These are phyloP conservation scores for Galerucella nymphaeae DNA, from an alignment of 2,888 invertebrate genomes.

Conservation along the genomic window DNA sequence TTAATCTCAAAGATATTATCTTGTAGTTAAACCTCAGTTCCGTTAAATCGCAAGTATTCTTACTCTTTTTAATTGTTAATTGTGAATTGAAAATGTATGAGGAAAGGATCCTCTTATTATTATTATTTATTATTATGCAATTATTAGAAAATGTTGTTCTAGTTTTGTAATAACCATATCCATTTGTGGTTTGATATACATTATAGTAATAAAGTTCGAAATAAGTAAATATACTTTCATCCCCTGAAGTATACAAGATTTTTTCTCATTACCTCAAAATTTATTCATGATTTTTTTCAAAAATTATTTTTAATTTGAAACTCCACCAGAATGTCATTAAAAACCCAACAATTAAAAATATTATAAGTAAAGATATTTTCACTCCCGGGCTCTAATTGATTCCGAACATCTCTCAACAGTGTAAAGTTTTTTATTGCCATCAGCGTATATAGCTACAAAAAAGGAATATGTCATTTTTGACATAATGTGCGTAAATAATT, in stretches of 20 bases:
- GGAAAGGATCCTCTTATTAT: conserved; percentile 1
- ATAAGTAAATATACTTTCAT: no score
- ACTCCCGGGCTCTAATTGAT: background rate
- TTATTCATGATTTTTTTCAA: no score
- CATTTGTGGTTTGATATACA: background rate
- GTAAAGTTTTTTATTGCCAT: conserved; percentile 9
- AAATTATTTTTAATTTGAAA: background rate
- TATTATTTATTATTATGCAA: background rate
- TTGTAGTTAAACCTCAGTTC: background rate
- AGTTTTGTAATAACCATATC: background rate
- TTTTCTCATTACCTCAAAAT: no score
- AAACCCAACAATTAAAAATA: background rate
- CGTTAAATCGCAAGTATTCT: background rate
- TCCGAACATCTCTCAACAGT: background rate
- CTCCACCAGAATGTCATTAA: background rate
- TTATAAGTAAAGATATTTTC: background rate
- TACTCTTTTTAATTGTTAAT: conserved; percentile 5
- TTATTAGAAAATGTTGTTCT: background rate
- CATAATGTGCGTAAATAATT: conserved; percentile 1
- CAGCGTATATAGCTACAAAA: conserved; percentile 3
- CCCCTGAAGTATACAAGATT: no score
- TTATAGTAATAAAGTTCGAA: no score
- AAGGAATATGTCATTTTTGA: background rate
- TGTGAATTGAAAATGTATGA: conserved; percentile 5
- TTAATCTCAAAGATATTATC: background rate